Percentiles rank a stretch among this genome's conserved stretches.
Conservation (phyloP, 1,140 invertebrate genomes). For the Drosophila punjabiensis region DNA sequence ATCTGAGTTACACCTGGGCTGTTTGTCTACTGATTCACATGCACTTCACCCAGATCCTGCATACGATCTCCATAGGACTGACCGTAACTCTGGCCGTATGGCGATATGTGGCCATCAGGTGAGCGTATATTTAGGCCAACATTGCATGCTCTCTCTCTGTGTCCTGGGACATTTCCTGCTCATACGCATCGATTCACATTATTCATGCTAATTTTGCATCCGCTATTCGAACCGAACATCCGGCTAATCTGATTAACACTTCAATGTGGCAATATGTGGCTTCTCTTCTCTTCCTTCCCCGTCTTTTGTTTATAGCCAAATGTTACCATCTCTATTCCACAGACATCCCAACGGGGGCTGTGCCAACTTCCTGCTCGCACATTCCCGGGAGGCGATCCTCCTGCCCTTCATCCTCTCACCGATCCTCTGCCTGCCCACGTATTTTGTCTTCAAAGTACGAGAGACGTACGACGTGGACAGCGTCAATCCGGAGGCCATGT, state of each 20-base stretch:
- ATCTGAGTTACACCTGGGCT: conserved; percentile 89
- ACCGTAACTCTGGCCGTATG: conserved; percentile 92
- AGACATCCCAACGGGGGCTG: conserved; percentile 87
- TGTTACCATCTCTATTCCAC: conserved; percentile 84
- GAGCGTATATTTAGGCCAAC: conserved; percentile 28
- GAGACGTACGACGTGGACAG: conserved; percentile 84
- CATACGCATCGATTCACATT: conserved; percentile 21
- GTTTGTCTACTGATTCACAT: conserved; percentile 92
- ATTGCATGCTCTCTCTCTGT: conserved; percentile 11
- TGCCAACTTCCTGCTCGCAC: conserved; percentile 80
- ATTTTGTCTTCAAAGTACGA: conserved; percentile 89
- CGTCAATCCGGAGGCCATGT: conserved; percentile 85
- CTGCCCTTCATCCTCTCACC: conserved; percentile 90
- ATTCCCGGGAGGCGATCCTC: conserved; percentile 90
- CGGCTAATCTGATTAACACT: conserved; percentile 58
- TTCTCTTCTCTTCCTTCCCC: conserved; percentile 54
- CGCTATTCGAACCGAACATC: conserved; percentile 29
- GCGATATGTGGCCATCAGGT: conserved; percentile 85
- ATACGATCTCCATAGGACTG: conserved; percentile 95
- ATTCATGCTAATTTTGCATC: conserved; percentile 22
- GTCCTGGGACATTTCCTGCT: neutral
- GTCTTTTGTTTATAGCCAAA: conserved; percentile 76
- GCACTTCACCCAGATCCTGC: conserved; percentile 92
- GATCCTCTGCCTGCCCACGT: conserved; percentile 92
- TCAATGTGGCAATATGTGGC: conserved; percentile 60